These are phyloP conservation scores for Apeltes quadracus DNA, from an alignment of 2,113 vertebrate genomes.

Conservation along the genomic window DNA sequence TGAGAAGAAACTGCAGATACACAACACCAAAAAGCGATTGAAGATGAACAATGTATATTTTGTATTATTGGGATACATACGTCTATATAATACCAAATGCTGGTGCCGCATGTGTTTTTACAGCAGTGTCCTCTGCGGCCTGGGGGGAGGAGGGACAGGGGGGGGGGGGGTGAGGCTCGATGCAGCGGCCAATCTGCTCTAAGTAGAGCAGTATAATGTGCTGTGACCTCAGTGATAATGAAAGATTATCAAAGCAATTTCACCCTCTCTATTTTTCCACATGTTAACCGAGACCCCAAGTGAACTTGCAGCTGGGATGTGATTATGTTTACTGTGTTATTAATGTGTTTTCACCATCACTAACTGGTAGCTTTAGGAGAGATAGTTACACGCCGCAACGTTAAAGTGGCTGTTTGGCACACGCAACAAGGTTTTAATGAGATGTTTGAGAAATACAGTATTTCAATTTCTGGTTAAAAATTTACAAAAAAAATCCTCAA, in stretches of 20 bases:
- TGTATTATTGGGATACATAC: conserved; percentile 6
- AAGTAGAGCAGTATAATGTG: conserved; percentile 47
- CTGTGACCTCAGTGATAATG: conserved; percentile 50
- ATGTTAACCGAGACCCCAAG: conserved; percentile 33
- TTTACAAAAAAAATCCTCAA: conserved; percentile 1
- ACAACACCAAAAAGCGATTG: not conserved
- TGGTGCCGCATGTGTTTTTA: conserved; percentile 3
- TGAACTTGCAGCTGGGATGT: conserved; percentile 20
- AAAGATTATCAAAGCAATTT: conserved; percentile 54
- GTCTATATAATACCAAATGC: conserved; percentile 29
- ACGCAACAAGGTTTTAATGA: not conserved
- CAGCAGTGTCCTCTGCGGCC: conserved; percentile 1
- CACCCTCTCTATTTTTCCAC: conserved; percentile 33
- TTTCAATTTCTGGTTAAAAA: conserved; percentile 13
- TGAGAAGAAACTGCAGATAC: not conserved
- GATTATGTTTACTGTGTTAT: not conserved
- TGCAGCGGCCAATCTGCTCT: conserved; percentile 38
- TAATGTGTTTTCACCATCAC: too few relatives aligned
- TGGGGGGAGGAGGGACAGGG: not conserved
- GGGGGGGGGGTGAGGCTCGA: not conserved
- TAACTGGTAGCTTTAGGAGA: not conserved
- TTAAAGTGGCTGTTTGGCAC: not conserved
- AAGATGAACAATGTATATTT: not conserved
- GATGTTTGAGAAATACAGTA: conserved; percentile 8
- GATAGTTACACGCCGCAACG: not conserved